phyloP scores from a whole-genome alignment of 2,888 invertebrate species.

The Drosophila flavopinicola region DNA sequence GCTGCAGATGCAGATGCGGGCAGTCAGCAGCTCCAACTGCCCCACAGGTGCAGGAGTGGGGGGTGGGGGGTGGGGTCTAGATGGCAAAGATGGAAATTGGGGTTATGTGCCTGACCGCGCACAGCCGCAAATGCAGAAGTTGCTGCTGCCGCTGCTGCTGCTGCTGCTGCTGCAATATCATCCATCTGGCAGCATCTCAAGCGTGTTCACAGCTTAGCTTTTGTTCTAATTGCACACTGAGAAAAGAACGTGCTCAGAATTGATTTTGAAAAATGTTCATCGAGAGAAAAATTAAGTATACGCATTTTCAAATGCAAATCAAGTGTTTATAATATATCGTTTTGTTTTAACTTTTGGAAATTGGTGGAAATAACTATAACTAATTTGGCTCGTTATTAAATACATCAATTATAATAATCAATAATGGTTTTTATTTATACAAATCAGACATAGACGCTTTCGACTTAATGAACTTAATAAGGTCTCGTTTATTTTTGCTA shows the following conservation, averaged over 20 bases:
- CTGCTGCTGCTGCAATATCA: slow-evolving; percentile 31
- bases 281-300: too few species aligned
- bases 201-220: slow-evolving; percentile 50
- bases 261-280: too few species aligned
- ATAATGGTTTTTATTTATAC: too few species aligned
- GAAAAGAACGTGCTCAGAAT: slow-evolving; percentile 22
- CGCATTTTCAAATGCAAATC: too few species aligned
- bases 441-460: too few species aligned
- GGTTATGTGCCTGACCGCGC: slow-evolving; percentile 65
- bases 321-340: too few species aligned
- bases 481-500: too few species aligned
- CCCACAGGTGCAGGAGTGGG: slow-evolving; percentile 44
- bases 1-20: slow-evolving; percentile 34
- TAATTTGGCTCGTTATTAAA: too few species aligned
- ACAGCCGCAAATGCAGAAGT: slow-evolving; percentile 4
- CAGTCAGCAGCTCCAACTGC: slow-evolving; percentile 21
- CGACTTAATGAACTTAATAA: too few species aligned
- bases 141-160: slow-evolving; percentile 9
- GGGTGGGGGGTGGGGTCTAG: neutral
- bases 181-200: slow-evolving; percentile 49
- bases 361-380: too few species aligned
- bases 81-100: slow-evolving; percentile 51
- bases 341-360: too few species aligned
- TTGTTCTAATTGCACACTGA: slow-evolving; percentile 48
- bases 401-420: too few species aligned